Evolutionary conservation across 2,797 vertebrate species (phyloP).

Genomic region (Manis javanica): DNA sequence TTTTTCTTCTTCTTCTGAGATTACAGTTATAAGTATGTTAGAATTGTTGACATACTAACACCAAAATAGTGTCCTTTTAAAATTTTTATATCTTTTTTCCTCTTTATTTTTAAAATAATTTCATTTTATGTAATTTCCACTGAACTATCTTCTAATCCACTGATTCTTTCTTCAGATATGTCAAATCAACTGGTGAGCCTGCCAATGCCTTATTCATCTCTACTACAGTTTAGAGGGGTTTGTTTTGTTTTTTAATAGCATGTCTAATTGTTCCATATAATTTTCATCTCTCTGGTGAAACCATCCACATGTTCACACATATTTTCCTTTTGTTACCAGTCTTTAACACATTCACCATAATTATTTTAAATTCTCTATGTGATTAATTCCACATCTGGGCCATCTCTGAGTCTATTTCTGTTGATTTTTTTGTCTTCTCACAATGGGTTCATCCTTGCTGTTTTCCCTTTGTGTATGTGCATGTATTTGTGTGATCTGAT

Average conservation of each 20-base stretch:
- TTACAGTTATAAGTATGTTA: neutral
- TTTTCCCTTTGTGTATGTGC: neutral
- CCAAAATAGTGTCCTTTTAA: neutral
- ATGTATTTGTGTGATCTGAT: neutral
- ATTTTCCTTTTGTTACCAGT: neutral
- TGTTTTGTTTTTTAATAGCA: neutral
- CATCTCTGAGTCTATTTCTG: neutral
- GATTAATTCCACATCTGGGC: neutral
- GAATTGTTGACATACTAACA: neutral
- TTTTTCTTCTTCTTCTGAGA: neutral
- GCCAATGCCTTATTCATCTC: neutral
- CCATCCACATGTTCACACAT: neutral
- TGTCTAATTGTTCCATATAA: neutral
- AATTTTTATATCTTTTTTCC: neutral
- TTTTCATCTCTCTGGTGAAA: neutral
- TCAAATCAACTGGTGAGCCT: neutral
- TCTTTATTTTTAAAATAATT: neutral
- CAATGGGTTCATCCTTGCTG: neutral
- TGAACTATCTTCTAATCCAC: neutral
- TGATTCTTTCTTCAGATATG: neutral
- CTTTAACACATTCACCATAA: neutral
- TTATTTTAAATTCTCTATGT: neutral
- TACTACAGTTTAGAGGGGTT: neutral
- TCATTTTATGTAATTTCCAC: neutral
- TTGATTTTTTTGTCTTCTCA: neutral